Conservation (phyloP, 2,113 vertebrate species). For the Acanthochromis polyacanthus region DNA sequence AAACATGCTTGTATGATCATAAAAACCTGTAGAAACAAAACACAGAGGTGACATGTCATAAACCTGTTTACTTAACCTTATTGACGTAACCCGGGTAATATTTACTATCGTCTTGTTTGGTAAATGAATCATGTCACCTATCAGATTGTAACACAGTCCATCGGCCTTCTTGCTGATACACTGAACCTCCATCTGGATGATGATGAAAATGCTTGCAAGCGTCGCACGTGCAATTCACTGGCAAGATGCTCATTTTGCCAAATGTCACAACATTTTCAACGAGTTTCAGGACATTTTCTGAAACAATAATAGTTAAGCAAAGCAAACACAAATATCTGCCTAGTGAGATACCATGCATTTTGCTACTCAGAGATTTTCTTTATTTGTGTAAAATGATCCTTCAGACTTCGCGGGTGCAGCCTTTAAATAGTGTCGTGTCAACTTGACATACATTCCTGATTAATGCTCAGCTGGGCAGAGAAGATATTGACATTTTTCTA, state of each 20-base stretch:
- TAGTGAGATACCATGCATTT: neutral
- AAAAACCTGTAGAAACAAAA: constrained; percentile 14
- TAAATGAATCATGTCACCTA: constrained; percentile 59
- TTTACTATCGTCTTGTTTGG: constrained; percentile 59
- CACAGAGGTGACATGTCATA: constrained; percentile 25
- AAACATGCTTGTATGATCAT: neutral
- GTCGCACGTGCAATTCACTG: constrained; percentile 42
- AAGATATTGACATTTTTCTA: neutral
- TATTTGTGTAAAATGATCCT: too few species aligned
- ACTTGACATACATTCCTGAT: neutral
- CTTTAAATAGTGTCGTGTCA: neutral
- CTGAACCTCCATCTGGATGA: constrained; percentile 42
- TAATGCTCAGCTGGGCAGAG: neutral
- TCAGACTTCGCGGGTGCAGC: too few species aligned
- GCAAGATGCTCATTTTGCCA: constrained; percentile 51
- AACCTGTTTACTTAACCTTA: constrained; percentile 17
- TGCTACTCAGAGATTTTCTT: too few species aligned
- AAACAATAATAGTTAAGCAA: neutral
- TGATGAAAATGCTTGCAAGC: constrained; percentile 51
- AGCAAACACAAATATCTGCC: neutral
- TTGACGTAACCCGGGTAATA: constrained; percentile 36
- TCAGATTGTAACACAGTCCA: constrained; percentile 61
- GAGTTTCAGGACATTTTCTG: neutral
- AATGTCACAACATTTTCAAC: constrained; percentile 27
- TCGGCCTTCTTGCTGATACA: constrained; percentile 51